A percentile compares a stretch with the other conserved stretches of the same genome.
These are phyloP conservation scores for Pteria penguin DNA, from an alignment of 2,888 invertebrate species.

Conservation along the genomic window DNA sequence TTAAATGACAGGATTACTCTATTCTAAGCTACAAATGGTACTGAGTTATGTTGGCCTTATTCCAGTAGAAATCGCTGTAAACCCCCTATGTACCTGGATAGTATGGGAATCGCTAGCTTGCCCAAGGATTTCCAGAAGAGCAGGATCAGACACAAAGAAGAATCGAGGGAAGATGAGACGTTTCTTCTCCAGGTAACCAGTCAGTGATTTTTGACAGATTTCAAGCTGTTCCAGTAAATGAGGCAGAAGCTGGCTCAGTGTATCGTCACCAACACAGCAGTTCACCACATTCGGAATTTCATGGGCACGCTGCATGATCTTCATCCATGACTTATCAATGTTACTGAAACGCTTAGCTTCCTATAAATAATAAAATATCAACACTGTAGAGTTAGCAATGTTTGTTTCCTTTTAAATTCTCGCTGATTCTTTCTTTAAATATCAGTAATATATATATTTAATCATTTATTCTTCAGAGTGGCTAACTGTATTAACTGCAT, in stretches of 20 bases:
- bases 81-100: slow-evolving; percentile 79
- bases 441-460: too few species aligned
- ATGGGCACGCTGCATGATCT: slow-evolving; percentile 94
- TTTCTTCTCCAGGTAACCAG: slow-evolving; percentile 84
- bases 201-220: slow-evolving; percentile 96
- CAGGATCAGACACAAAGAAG: slow-evolving; percentile 81
- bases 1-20: too few species aligned
- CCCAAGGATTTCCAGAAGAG: slow-evolving; percentile 80
- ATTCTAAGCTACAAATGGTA: too few species aligned
- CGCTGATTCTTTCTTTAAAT: too few species aligned
- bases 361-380: too few species aligned
- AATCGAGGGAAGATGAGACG: slow-evolving; percentile 80
- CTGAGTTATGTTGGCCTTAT: too few species aligned
- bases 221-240: slow-evolving; percentile 97
- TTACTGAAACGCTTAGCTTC: slow-evolving; percentile 87
- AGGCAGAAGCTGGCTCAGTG: slow-evolving; percentile 93
- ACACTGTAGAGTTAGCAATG: too few species aligned
- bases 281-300: slow-evolving; percentile 97
- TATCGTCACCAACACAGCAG: slow-evolving; percentile 97
- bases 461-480: too few species aligned
- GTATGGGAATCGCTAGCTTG: slow-evolving; percentile 81
- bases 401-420: too few species aligned
- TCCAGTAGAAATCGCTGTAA: too few species aligned
- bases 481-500: too few species aligned
- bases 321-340: slow-evolving; percentile 99